Conservation (phyloP, 2,888 invertebrate genomes). For the Nemoura dubitans region DNA sequence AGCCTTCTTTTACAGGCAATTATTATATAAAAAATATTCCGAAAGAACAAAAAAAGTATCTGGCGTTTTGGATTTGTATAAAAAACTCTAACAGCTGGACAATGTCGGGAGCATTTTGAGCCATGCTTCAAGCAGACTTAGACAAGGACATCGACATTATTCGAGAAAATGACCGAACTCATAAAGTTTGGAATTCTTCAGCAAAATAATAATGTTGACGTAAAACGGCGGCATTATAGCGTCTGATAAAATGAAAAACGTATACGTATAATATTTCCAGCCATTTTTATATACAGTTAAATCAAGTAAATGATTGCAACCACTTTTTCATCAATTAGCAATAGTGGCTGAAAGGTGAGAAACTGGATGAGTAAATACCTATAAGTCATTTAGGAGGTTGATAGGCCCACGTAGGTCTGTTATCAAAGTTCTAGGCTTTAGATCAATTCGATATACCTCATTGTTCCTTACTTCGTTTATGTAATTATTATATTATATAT, state of each 20-base stretch:
- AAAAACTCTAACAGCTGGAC: background rate
- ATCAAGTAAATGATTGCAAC: conserved; percentile 16
- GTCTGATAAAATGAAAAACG: conserved; percentile 16
- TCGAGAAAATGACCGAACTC: background rate
- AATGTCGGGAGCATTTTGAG: background rate
- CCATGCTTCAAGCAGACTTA: background rate
- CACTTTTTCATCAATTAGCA: conserved; percentile 28
- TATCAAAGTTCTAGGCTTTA: conserved; percentile 32
- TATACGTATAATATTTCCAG: conserved; percentile 41
- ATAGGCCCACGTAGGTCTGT: background rate
- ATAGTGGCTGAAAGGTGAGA: background rate
- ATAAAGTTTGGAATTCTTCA: background rate
- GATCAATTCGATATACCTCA: conserved; percentile 42
- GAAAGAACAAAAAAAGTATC: background rate
- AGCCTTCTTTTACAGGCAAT: conserved; percentile 32
- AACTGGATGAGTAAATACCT: conserved; percentile 8
- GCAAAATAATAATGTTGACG: background rate
- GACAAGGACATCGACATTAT: background rate
- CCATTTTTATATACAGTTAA: conserved; percentile 40
- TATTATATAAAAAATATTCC: conserved; percentile 10
- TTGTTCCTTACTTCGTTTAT: conserved; percentile 34
- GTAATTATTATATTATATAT: conserved; percentile 35
- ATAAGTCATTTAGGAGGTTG: conserved; percentile 8
- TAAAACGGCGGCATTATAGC: background rate
- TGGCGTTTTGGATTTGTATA: background rate